These are phyloP conservation scores for Andrena bicolor DNA, from an alignment of 2,888 invertebrate genomes.

Conservation along the genomic window DNA sequence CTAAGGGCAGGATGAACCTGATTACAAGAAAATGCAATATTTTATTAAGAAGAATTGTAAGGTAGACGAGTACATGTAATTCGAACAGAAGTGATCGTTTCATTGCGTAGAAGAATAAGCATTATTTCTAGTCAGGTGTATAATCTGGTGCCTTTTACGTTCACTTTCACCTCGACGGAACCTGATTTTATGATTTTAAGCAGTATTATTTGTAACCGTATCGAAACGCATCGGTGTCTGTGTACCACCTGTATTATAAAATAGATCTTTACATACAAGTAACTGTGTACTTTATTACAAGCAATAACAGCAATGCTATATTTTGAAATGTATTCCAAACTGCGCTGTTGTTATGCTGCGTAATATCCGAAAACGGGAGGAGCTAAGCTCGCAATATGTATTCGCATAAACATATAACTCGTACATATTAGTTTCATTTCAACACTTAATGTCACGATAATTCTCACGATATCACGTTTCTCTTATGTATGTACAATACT, in stretches of 20 bases:
- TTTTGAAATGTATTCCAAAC: slow-evolving; percentile 47
- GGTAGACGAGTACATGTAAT: slow-evolving; percentile 31
- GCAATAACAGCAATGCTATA: slow-evolving; percentile 29
- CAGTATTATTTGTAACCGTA: slow-evolving; percentile 75
- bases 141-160: slow-evolving; percentile 62
- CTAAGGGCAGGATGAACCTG: slow-evolving; percentile 16
- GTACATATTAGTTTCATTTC: slow-evolving; percentile 14
- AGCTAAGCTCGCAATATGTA: slow-evolving; percentile 13
- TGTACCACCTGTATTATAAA: slow-evolving; percentile 69
- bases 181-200: slow-evolving; percentile 64
- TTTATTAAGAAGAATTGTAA: slow-evolving; percentile 31
- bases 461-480: neutral
- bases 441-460: slow-evolving; percentile 23
- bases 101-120: slow-evolving; percentile 54
- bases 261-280: slow-evolving; percentile 71
- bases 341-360: slow-evolving; percentile 53
- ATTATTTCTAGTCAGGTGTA: slow-evolving; percentile 78
- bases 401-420: slow-evolving; percentile 24
- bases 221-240: slow-evolving; percentile 62
- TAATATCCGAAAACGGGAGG: slow-evolving; percentile 10
- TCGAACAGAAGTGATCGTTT: slow-evolving; percentile 41
- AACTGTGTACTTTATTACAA: slow-evolving; percentile 72
- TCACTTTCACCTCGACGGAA: slow-evolving; percentile 46
- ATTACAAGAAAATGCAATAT: slow-evolving; percentile 28
- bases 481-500: slow-evolving; percentile 19